phyloP scores from a whole-genome alignment of 2,888 invertebrate genomes.

The Drosophila siamana region DNA sequence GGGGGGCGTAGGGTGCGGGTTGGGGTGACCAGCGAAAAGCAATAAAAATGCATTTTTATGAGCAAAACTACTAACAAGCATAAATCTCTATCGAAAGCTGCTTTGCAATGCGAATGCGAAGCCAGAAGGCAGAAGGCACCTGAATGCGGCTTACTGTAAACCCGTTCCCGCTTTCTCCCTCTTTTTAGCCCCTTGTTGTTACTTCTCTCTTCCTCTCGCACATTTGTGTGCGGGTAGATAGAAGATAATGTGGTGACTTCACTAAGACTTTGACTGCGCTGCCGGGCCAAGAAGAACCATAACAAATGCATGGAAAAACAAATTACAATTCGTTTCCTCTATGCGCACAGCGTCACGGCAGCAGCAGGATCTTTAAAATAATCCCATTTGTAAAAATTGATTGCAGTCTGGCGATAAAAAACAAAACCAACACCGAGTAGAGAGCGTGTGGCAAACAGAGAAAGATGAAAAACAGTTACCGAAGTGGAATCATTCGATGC shows the following conservation, averaged over 20 bases:
- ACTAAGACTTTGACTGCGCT: slow-evolving; percentile 68
- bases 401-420: slow-evolving; percentile 81
- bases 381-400: slow-evolving; percentile 81
- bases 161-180: background rate
- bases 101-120: slow-evolving; percentile 67
- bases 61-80: slow-evolving; percentile 81
- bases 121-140: slow-evolving; percentile 36
- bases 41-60: slow-evolving; percentile 81
- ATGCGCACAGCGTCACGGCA: slow-evolving; percentile 14
- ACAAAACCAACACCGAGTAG: slow-evolving; percentile 8
- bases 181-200: slow-evolving; percentile 12
- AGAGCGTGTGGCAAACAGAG: slow-evolving; percentile 20
- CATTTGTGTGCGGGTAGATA: slow-evolving; percentile 50
- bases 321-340: slow-evolving; percentile 73
- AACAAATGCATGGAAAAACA: slow-evolving; percentile 80
- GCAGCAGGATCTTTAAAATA: slow-evolving; percentile 64
- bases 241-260: slow-evolving; percentile 75
- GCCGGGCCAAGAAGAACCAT: slow-evolving; percentile 62
- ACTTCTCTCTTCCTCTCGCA: background rate
- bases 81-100: slow-evolving; percentile 81
- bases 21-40: slow-evolving; percentile 65
- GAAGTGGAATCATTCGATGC: slow-evolving; percentile 36
- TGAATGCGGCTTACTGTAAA: slow-evolving; percentile 21
- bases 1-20: background rate
- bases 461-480: slow-evolving; percentile 65